These are phyloP conservation scores for Girardinichthys multiradiatus DNA, from an alignment of 2,113 vertebrate genomes.

Conservation along the genomic window DNA sequence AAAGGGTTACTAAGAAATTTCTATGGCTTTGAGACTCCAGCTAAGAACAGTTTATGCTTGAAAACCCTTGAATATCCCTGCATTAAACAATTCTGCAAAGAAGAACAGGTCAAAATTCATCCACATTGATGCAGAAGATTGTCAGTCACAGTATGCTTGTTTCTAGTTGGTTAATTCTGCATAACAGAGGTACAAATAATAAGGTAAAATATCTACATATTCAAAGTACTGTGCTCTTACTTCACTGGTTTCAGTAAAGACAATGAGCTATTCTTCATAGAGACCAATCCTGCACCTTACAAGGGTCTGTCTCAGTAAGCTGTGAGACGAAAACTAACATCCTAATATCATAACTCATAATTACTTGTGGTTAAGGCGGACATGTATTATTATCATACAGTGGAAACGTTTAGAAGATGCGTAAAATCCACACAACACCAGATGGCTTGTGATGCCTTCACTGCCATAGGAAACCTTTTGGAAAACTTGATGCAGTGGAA, in stretches of 20 bases:
- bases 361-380: neutral
- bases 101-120: too few relatives aligned
- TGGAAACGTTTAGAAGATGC: neutral
- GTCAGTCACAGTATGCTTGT: too few relatives aligned
- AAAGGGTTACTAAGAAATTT: too few relatives aligned
- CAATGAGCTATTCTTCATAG: neutral
- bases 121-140: too few relatives aligned
- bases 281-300: neutral
- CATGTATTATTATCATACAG: neutral
- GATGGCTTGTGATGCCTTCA: conserved; percentile 6
- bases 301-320: neutral
- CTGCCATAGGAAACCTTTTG: conserved; percentile 15
- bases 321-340: neutral
- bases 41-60: too few relatives aligned
- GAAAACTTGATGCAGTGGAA: conserved; percentile 42
- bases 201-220: neutral
- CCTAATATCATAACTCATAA: conserved; percentile 7
- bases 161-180: too few relatives aligned
- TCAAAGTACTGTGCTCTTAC: neutral
- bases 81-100: too few relatives aligned
- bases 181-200: too few relatives aligned
- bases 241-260: neutral
- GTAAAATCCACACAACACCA: neutral
- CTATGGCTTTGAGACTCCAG: too few relatives aligned
- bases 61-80: too few relatives aligned